Evolutionary conservation across 2,888 invertebrate genomes (phyloP).

Genomic region (Papilio demoleus): DNA sequence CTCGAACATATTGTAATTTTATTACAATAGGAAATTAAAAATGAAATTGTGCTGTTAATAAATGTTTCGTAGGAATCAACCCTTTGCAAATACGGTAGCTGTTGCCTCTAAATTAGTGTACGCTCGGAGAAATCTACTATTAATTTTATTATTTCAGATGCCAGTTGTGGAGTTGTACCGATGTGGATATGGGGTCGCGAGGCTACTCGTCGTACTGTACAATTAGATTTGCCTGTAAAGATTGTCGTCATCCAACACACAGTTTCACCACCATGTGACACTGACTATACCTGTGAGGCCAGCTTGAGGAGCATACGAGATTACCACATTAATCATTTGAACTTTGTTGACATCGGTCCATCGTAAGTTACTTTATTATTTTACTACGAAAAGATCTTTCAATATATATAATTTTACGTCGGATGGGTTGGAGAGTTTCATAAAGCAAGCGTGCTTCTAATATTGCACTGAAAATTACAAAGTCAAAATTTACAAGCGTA

Average conservation of each 20-base stretch:
- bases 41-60: too few relatives aligned
- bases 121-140: too few relatives aligned
- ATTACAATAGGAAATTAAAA: too few relatives aligned
- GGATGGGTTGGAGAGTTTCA: too few relatives aligned
- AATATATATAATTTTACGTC: too few relatives aligned
- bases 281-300: conserved; percentile 67
- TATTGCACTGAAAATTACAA: too few relatives aligned
- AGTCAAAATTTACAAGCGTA: too few relatives aligned
- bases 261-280: conserved; percentile 73
- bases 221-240: conserved; percentile 67
- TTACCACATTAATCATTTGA: conserved; percentile 75
- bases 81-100: too few relatives aligned
- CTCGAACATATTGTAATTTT: too few relatives aligned
- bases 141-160: conserved; percentile 42
- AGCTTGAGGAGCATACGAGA: conserved; percentile 73
- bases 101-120: too few relatives aligned
- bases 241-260: conserved; percentile 84
- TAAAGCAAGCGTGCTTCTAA: too few relatives aligned
- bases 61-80: too few relatives aligned
- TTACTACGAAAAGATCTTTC: background rate
- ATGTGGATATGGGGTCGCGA: conserved; percentile 59
- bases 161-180: conserved; percentile 55
- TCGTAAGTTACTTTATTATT: conserved; percentile 73
- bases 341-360: conserved; percentile 83
- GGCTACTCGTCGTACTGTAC: conserved; percentile 48